Evolutionary conservation across 2,888 invertebrate species (phyloP), one percentile per base, ranked within the genome.

Genomic region (Strigamia crassipes): DNA sequence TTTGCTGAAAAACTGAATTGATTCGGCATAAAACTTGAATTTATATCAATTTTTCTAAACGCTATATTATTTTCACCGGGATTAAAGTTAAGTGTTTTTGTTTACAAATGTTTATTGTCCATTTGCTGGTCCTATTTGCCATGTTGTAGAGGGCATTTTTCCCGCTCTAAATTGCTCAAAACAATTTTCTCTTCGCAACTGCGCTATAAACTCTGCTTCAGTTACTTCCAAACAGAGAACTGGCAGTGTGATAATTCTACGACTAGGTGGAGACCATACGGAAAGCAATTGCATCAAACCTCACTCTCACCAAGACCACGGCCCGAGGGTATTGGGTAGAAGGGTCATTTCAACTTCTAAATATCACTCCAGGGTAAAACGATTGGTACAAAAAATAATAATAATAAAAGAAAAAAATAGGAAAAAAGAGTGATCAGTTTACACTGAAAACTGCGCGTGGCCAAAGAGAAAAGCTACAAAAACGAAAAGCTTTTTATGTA

Each of bases 291-390:
- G 56, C 21, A 56, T 18, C 56, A 56, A 56, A 46, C 46, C 56
- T 56, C n/a, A 56, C 56, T 56, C 56, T 18, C 21, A 4, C n/a
- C 4, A 56, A 5, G n/a, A 56, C 56, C n/a, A 9, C 56, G 10
- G 4, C 56, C 56, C 56, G 4, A 5, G 56, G 56, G 56, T 18
- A 18, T 21, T 56, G 56, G 56, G 56, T 18, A 56, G 9, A 56
- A 18, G 56, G 56, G 56, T 56, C 56, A 56, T 56, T 56, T 56
- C 56, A 56, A 56, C 18, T 56, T 56, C 56, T 56, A 56, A 56
- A 56, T 56, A 56, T 56, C 56, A 18, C 56, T 56, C 56, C n/a
- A 56, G 18, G 21, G 56, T 56, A 56, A 56, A 56, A n/a, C 56
- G 56, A 56, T 56, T 56, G 18, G 56, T 9, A 56, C n/a, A 56